Base-by-base conservation (phyloP, 2,797 vertebrate genomes). In the Ctenosaura bakeri region DNA sequence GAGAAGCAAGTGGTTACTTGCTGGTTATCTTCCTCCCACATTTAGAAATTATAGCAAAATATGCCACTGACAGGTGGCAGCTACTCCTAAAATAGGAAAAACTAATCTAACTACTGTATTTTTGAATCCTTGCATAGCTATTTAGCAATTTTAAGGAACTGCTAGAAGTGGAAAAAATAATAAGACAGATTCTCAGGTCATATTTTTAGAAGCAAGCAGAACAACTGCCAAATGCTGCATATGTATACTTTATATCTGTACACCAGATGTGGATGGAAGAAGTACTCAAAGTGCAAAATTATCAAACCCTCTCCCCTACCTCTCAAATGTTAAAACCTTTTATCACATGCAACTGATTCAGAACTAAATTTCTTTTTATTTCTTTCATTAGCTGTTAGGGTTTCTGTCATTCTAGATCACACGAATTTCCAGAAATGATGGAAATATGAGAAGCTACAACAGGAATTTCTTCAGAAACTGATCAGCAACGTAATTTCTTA, bases 251-350 rank as follows among this genome's bases (percentile, higher is more conserved):
- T 78, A 38, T 89, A 94, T 95, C 91, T 96, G 94, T 90, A 92
- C 95, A 90, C 92, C 91, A 95, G 90, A 96, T 96, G 95, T 84
- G 87, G 59, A 89, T 88, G 94, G 94, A 91, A 91, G 86, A 92
- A 50, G 91, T 85, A 8, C 92, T 89, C 80, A 16, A 1, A 84
- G 78, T n/a, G 74, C 90, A 59, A 79, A 42, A 38, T 24, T 83
- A 82, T 87, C 90, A 2, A 91, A 89, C 88, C 86, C 89, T 54
- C 3, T 22, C 14, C 32, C 26, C 71, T 46, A 29, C 59, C 20
- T 42, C 35, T 54, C 82, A 64, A 69, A 87, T 76, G 78, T 64
- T 42, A 4, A 24, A 81, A 86, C 2, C 76, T 85, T 77, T 88
- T 10, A 90, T 88, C 90, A 73, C 0, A 32, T 88, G 74, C 54